Evolutionary conservation across 2,797 vertebrate genomes (phyloP).

Genomic region (Trachurus trachurus): DNA sequence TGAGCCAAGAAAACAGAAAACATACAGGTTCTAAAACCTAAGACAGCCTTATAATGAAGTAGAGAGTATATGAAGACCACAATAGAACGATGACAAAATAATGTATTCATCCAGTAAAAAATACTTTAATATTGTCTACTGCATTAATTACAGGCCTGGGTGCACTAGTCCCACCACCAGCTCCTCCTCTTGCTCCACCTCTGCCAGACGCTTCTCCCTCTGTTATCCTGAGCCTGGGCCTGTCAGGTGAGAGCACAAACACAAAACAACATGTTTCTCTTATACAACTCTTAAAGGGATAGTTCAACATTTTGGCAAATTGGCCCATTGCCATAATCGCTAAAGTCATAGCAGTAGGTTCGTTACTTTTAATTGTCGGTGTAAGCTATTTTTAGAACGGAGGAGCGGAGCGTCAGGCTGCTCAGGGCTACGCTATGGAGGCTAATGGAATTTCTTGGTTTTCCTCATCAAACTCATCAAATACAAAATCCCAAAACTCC

Average conservation of each 20-base stretch:
- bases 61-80: background rate
- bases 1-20: background rate
- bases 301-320: too few relatives aligned
- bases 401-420: too few relatives aligned
- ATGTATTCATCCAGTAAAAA: conserved; percentile 8
- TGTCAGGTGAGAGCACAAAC: conserved; percentile 88
- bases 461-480: too few relatives aligned
- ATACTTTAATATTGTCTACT: background rate
- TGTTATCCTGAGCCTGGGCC: conserved; percentile 91
- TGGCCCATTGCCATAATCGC: too few relatives aligned
- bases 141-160: conserved; percentile 55
- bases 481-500: too few relatives aligned
- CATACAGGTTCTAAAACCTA: background rate
- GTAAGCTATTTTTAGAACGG: too few relatives aligned
- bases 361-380: too few relatives aligned
- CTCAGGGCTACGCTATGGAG: too few relatives aligned
- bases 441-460: too few relatives aligned
- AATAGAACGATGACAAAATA: background rate
- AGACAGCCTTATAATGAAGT: background rate
- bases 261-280: background rate
- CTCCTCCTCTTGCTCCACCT: conserved; percentile 87
- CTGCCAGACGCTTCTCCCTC: conserved; percentile 91
- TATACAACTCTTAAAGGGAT: background rate
- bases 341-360: too few relatives aligned
- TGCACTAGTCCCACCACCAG: conserved; percentile 71